Percentiles rank a stretch among this genome's conserved stretches.
Evolutionary conservation across 2,888 invertebrate species (phyloP).

Genomic region (Shargacucullia verbasci): DNA sequence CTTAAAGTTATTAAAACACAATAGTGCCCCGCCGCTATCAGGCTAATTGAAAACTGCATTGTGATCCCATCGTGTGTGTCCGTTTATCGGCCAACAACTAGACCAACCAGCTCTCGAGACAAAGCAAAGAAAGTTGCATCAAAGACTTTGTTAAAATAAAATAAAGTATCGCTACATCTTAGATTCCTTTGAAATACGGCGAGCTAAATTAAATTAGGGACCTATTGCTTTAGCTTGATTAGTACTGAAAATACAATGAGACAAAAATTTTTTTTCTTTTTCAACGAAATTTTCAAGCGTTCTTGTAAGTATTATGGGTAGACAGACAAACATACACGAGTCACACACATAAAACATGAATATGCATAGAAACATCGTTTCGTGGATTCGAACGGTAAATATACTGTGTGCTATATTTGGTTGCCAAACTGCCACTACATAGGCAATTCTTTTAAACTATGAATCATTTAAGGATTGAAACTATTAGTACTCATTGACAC

Average conservation of each 20-base stretch:
- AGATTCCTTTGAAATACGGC: conserved; percentile 25
- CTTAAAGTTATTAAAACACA: conserved; percentile 83
- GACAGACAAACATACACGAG: too few species aligned
- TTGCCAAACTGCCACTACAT: too few species aligned
- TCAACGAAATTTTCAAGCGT: too few species aligned
- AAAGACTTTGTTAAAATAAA: conserved; percentile 33
- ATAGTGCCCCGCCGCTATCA: conserved; percentile 73
- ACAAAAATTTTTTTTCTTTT: too few species aligned
- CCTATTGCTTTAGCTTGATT: conserved; percentile 26
- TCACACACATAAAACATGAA: too few species aligned
- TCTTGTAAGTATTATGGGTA: too few species aligned
- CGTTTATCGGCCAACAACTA: conserved; percentile 50
- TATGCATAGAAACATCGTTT: too few species aligned
- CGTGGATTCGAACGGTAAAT: too few species aligned
- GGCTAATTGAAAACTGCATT: conserved; percentile 82
- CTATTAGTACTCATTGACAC: too few species aligned
- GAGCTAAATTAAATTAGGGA: conserved; percentile 26
- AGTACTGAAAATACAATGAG: conserved; percentile 14
- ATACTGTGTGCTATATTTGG: too few species aligned
- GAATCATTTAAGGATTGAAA: too few species aligned
- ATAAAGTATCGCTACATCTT: conserved; percentile 1
- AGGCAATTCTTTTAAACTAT: too few species aligned
- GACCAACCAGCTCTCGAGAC: conserved; percentile 34
- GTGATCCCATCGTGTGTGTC: conserved; percentile 56
- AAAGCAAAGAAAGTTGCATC: conserved; percentile 42